Base-by-base conservation (phyloP, 2,113 vertebrate genomes). In the Gorilla gorilla region DNA sequence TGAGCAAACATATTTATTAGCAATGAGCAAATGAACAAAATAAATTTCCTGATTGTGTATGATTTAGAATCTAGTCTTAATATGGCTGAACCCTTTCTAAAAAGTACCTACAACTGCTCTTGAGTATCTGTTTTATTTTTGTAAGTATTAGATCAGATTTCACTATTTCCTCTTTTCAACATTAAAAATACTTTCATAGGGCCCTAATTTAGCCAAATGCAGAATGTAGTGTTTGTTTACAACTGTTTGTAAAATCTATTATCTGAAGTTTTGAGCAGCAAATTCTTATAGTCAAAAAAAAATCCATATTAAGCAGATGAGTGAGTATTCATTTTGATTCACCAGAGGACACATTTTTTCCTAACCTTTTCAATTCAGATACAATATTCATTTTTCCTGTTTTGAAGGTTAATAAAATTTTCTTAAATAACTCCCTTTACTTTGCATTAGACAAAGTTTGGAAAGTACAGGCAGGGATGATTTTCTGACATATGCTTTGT, bases 391-490 rank as follows among this genome's bases (percentile, higher is more conserved):
- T 83, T 6, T 79, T 79, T 75, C 83, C 10, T 48, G 3, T 52
- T 78, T 97, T 87, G 9, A 95, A 70, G 22, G 23, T 96, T 72
- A 75, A 68, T 76, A 84, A 14, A 89, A 72, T 57, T 87, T 93
- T 73, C 8, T 94, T 78, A 88, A 92, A 38, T 64, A 90, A 45
- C 27, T 90, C 8, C 3, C 3, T 93, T 90, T 75, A 27, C 43
- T 79, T 94, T 83, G 16, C 59, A 85, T 94, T 93, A 30, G 16
- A 30, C 30, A 7, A 40, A 90, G 6, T 48, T 76, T 80, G 23
- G 16, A 96, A 82, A 27, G 38, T 70, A 18, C 35, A 81, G 25
- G 45, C 50, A 66, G 18, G 35, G 48, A 48, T 78, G 20, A n/a
- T 72, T 86, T 81, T 90, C 75, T 89, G n/a, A 43, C 59, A 48